A percentile compares a stretch with the other conserved stretches of the same genome.
Conservation (phyloP, 2,113 vertebrate species). For the Oryzias celebensis region DNA sequence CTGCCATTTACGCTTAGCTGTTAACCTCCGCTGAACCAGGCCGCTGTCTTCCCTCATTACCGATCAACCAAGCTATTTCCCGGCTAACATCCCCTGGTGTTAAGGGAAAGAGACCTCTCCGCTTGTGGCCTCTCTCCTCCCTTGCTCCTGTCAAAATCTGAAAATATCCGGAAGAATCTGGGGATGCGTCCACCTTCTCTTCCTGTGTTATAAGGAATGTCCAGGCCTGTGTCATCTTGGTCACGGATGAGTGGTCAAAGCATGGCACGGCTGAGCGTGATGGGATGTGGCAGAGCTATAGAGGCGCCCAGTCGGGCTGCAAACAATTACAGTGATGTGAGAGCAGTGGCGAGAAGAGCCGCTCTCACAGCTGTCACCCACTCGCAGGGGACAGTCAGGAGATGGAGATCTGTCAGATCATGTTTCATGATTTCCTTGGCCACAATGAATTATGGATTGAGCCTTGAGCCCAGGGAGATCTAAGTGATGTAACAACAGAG, state of each 20-base stretch:
- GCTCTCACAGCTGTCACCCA: constrained; percentile 69
- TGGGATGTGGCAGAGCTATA: constrained; percentile 65
- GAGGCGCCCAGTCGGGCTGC: constrained; percentile 47
- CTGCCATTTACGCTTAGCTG: constrained; percentile 60
- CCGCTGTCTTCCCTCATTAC: constrained; percentile 72
- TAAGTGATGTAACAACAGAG: constrained; percentile 25
- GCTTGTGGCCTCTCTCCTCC: constrained; percentile 13
- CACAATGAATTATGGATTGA: constrained; percentile 61
- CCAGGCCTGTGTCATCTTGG: constrained; percentile 41
- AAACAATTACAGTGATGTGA: constrained; percentile 70
- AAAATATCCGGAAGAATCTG: constrained; percentile 46
- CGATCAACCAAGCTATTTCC: constrained; percentile 41
- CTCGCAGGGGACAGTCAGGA: constrained; percentile 44
- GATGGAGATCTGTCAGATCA: constrained; percentile 64
- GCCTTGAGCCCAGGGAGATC: constrained; percentile 34
- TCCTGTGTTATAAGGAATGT: constrained; percentile 22
- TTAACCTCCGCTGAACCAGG: constrained; percentile 70
- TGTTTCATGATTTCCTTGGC: constrained; percentile 42
- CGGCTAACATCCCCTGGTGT: constrained; percentile 45
- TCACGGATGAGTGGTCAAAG: constrained; percentile 35
- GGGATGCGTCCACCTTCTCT: constrained; percentile 1
- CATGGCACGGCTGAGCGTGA: constrained; percentile 49
- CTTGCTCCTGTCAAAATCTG: constrained; percentile 53
- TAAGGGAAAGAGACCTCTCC: constrained; percentile 40
- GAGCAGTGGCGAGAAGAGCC: constrained; percentile 43